Evolutionary conservation across 2,113 vertebrate species (phyloP).

Genomic region (Crotalus helleri): DNA sequence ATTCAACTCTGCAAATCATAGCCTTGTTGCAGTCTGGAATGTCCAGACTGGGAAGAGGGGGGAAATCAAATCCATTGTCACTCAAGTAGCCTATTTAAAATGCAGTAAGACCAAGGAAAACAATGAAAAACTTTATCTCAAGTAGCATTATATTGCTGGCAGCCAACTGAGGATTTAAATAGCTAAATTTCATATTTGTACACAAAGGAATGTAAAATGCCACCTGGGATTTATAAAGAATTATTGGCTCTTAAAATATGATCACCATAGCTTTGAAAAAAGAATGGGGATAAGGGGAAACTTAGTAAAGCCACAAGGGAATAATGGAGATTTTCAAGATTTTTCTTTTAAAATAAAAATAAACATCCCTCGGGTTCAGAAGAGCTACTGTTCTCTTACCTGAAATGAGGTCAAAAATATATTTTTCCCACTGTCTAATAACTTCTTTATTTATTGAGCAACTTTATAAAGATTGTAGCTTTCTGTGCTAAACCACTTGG

Average conservation of each 20-base stretch:
- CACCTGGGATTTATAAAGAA: background rate
- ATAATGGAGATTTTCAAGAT: background rate
- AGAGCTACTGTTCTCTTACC: background rate
- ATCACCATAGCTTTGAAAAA: background rate
- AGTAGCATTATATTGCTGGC: background rate
- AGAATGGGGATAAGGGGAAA: background rate
- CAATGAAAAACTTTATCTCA: background rate
- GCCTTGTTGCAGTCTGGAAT: background rate
- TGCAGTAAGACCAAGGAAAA: background rate
- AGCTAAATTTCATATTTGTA: background rate
- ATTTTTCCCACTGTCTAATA: background rate
- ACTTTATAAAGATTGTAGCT: constrained; percentile 29
- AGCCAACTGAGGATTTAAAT: background rate
- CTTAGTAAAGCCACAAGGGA: background rate
- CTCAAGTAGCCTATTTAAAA: background rate
- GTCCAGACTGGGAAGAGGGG: background rate
- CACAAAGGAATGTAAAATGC: background rate
- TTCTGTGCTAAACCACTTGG: constrained; percentile 29
- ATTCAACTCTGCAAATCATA: background rate
- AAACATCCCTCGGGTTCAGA: background rate
- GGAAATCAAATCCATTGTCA: background rate
- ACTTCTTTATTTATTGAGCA: constrained; percentile 48
- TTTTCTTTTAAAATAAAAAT: background rate
- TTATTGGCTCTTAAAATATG: background rate
- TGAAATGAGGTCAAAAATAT: background rate